Evolutionary conservation across 2,888 invertebrate genomes (phyloP), one percentile per base, ranked within the genome.

Genomic region (Leptopterna dolabrata): DNA sequence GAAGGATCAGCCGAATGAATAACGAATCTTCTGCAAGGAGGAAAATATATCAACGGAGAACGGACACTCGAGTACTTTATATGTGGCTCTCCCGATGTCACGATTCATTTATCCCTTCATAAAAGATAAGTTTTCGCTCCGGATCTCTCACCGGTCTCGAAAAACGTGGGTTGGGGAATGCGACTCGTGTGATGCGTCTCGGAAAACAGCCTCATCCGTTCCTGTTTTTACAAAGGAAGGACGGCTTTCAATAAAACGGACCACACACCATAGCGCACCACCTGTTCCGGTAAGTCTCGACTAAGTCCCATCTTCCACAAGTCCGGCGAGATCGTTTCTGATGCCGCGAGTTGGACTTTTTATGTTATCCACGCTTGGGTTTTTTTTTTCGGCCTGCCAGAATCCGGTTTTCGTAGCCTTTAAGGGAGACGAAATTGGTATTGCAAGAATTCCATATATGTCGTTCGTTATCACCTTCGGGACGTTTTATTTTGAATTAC

Each of bases 251-350:
- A 83, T 83, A 83, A 83, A 83, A 83, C 70, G 83, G 83, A 83
- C 83, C 83, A 83, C 83, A 83, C 83, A 83, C 83, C 83, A 83
- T 83, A 83, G 70, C 83, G 83, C 83, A 83, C 83, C 83, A 83
- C 83, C 83, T 83, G 83, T 83, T 83, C 70, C 83, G 36, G 63
- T 24, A 24, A 19, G 63, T 63, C 19, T 9, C 63, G 9, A 27
- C 63, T 24, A 63, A 63, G 24, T 63, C 63, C 63, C 24, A 63
- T 63, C 24, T 63, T 63, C 63, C 63, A 11, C 24, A 63, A 63
- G 63, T 63, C 63, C 24, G 47, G 24, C 63, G 4, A 24, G 63
- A 11, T 63, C 63, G 63, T 11, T 63, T 63, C 51, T 63, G 7
- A 63, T 24, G 24, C 63, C 63, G 63, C 63, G 24, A 63, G 63